phyloP scores from a whole-genome alignment of 2,797 vertebrate genomes.

The Protonibea diacanthus region DNA sequence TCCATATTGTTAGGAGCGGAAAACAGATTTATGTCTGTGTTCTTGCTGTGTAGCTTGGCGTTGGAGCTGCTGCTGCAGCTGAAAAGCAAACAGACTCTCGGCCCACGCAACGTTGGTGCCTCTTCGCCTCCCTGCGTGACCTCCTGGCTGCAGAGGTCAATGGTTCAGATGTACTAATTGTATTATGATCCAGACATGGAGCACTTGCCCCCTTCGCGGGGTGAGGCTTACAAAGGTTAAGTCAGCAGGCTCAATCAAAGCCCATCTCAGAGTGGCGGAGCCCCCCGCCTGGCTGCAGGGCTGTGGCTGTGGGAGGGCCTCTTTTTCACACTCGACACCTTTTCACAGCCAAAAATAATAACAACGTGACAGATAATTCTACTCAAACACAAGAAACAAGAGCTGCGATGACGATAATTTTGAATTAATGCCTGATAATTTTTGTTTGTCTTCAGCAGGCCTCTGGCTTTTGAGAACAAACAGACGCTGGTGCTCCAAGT shows the following conservation, averaged over 20 bases:
- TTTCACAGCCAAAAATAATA: constrained; percentile 56
- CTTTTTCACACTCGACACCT: constrained; percentile 70
- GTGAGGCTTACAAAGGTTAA: constrained; percentile 92
- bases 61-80: constrained; percentile 33
- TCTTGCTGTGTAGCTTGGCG: constrained; percentile 55
- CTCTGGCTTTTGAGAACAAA: constrained; percentile 5
- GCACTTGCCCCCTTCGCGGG: constrained; percentile 89
- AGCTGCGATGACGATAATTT: neutral
- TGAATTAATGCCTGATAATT: neutral
- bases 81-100: constrained; percentile 51
- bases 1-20: constrained; percentile 29
- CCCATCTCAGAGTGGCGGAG: constrained; percentile 71
- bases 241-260: constrained; percentile 90
- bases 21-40: constrained; percentile 64
- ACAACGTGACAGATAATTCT: neutral
- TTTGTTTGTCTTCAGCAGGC: neutral
- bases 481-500: neutral
- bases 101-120: constrained; percentile 14
- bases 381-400: neutral
- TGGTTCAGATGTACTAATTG: constrained; percentile 92
- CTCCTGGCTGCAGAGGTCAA: constrained; percentile 87
- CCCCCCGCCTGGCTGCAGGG: constrained; percentile 76
- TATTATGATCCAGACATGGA: constrained; percentile 92
- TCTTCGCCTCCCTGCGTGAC: constrained; percentile 44
- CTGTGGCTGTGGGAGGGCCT: constrained; percentile 80